Evolutionary conservation across 2,113 vertebrate species (phyloP).

Genomic region (Periophthalmus modestus): DNA sequence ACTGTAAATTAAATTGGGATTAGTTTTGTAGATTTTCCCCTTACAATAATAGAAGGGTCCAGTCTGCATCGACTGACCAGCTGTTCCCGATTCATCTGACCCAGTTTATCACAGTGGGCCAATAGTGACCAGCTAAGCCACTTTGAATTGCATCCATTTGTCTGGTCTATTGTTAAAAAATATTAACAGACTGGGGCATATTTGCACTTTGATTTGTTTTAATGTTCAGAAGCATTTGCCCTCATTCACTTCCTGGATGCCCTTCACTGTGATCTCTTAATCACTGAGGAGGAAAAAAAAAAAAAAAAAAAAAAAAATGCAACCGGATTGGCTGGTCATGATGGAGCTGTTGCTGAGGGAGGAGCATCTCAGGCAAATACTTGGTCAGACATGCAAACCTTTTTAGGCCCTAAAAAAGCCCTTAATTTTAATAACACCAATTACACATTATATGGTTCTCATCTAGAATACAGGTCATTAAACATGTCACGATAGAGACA

Average conservation of each 20-base stretch:
- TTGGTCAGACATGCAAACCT: conserved; percentile 18
- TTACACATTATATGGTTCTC: too few species aligned
- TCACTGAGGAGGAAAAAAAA: conserved; percentile 48
- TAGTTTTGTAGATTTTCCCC: neutral
- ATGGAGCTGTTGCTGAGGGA: conserved; percentile 73
- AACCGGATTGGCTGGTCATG: conserved; percentile 58
- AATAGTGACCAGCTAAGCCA: conserved; percentile 56
- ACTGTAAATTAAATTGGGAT: neutral
- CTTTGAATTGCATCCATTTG: conserved; percentile 51
- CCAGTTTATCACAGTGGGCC: conserved; percentile 66
- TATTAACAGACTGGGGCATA: neutral
- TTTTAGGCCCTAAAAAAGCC: neutral
- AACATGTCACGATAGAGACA: too few species aligned
- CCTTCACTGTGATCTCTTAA: conserved; percentile 55
- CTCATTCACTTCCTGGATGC: conserved; percentile 37
- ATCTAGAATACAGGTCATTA: too few species aligned
- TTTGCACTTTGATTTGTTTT: conserved; percentile 17
- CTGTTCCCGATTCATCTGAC: conserved; percentile 61
- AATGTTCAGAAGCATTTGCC: conserved; percentile 11
- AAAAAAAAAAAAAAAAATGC: conserved; percentile 4
- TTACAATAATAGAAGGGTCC: neutral
- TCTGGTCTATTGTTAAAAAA: conserved; percentile 43
- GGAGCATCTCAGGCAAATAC: conserved; percentile 20
- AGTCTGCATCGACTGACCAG: conserved; percentile 23
- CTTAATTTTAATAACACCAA: neutral